Conservation (phyloP, 2,797 vertebrate species). For the Pyrocephalus nanus region DNA sequence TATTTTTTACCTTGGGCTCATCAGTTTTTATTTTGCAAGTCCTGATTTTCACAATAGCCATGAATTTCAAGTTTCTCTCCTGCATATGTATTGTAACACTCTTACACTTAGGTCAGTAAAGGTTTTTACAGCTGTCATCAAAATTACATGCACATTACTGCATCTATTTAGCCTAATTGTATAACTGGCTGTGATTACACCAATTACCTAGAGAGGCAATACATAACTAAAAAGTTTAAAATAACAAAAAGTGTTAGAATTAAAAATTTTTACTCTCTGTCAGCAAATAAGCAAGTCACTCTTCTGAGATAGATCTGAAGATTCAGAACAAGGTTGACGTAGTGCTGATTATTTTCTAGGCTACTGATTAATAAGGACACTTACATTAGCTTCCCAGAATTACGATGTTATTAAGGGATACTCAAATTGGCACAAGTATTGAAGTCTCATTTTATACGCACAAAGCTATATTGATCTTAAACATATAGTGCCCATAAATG, state of each 20-base stretch:
- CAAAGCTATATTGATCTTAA: neutral
- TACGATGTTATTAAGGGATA: neutral
- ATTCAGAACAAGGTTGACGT: neutral
- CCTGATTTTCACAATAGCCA: neutral
- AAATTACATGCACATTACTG: neutral
- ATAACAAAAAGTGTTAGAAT: neutral
- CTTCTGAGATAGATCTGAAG: neutral
- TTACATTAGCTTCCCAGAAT: neutral
- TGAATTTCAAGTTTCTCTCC: neutral
- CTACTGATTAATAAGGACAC: neutral
- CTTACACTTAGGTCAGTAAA: neutral
- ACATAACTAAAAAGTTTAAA: neutral
- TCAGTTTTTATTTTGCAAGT: neutral
- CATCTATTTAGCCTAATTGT: slow-evolving; percentile 17
- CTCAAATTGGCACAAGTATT: neutral
- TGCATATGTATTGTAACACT: neutral
- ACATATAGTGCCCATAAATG: neutral
- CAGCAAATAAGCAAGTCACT: neutral
- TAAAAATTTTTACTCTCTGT: neutral
- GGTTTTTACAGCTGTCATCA: slow-evolving; percentile 24
- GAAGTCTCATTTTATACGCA: neutral
- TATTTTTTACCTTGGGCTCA: neutral
- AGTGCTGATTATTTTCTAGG: neutral
- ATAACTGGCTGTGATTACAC: slow-evolving; percentile 19
- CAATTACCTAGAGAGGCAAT: neutral